A percentile compares a stretch with the other conserved stretches of the same genome.
These are phyloP conservation scores for Ageneiosus marmoratus DNA, from an alignment of 2,113 vertebrate species.

Conservation along the genomic window DNA sequence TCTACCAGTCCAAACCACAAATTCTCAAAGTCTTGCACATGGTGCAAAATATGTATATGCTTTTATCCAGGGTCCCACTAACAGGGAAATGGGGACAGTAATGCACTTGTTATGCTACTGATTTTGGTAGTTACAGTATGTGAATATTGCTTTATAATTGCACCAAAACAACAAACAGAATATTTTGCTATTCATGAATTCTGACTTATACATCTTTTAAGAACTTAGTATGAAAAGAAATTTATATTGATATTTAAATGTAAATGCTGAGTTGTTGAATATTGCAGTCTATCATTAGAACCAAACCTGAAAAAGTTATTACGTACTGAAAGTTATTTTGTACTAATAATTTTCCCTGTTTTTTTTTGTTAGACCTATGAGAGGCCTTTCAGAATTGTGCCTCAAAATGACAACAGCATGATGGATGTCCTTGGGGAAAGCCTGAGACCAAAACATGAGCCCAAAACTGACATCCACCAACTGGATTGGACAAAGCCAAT, in stretches of 20 bases:
- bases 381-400: conserved; percentile 82
- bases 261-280: not conserved
- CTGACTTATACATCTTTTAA: not conserved
- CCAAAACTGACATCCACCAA: conserved; percentile 84
- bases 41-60: conserved; percentile 40
- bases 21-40: conserved; percentile 48
- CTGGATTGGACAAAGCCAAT: conserved; percentile 84
- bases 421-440: conserved; percentile 89
- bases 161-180: not conserved
- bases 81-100: conserved; percentile 37
- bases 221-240: not conserved
- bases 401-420: conserved; percentile 83
- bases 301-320: not conserved
- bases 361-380: conserved; percentile 83
- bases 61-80: conserved; percentile 42
- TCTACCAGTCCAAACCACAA: conserved; percentile 54
- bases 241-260: not conserved
- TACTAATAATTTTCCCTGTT: not conserved
- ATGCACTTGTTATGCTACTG: conserved; percentile 31
- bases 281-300: not conserved
- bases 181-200: not conserved
- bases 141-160: conserved; percentile 34
- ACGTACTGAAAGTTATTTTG: not conserved
- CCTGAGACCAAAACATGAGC: conserved; percentile 94
- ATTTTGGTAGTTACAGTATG: conserved; percentile 40